These are phyloP conservation scores for Rugalucina vietnamica DNA, from an alignment of 2,888 invertebrate species.

Conservation along the genomic window DNA sequence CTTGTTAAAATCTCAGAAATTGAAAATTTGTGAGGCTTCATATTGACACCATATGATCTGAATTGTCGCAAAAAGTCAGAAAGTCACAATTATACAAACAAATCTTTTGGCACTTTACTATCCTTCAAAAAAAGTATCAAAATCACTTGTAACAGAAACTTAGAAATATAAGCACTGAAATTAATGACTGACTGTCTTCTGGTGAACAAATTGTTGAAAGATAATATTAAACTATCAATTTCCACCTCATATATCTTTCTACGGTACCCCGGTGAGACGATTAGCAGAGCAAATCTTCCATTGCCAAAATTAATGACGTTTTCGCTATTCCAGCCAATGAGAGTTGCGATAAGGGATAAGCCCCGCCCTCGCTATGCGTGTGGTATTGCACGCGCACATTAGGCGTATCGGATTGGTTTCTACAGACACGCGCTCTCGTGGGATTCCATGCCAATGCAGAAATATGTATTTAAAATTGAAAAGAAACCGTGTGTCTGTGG, in stretches of 20 bases:
- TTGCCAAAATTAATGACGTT: conserved; percentile 41
- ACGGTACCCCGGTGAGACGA: background rate
- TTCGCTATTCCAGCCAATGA: conserved; percentile 33
- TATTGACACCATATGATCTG: background rate
- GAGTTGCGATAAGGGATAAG: background rate
- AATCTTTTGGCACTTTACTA: too few species aligned
- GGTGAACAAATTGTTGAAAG: background rate
- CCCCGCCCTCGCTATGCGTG: conserved; percentile 53
- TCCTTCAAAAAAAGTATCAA: background rate
- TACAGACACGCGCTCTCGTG: conserved; percentile 43
- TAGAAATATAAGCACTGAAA: background rate
- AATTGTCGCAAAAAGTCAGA: too few species aligned
- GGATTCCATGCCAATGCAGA: conserved; percentile 50
- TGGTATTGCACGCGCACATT: conserved; percentile 36
- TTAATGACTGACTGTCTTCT: background rate
- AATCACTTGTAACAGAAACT: background rate
- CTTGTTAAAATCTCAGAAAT: conserved; percentile 51
- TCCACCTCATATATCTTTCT: conserved; percentile 11
- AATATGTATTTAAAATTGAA: conserved; percentile 33
- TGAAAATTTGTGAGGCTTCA: conserved; percentile 60
- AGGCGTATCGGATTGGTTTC: conserved; percentile 58
- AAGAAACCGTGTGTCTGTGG: conserved; percentile 14
- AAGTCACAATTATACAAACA: background rate
- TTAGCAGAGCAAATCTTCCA: background rate
- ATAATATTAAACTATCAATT: conserved; percentile 7